Percentiles rank a stretch among this genome's conserved stretches.
These are phyloP conservation scores for Lapara coniferarum DNA, from an alignment of 2,888 invertebrate genomes.

Conservation along the genomic window DNA sequence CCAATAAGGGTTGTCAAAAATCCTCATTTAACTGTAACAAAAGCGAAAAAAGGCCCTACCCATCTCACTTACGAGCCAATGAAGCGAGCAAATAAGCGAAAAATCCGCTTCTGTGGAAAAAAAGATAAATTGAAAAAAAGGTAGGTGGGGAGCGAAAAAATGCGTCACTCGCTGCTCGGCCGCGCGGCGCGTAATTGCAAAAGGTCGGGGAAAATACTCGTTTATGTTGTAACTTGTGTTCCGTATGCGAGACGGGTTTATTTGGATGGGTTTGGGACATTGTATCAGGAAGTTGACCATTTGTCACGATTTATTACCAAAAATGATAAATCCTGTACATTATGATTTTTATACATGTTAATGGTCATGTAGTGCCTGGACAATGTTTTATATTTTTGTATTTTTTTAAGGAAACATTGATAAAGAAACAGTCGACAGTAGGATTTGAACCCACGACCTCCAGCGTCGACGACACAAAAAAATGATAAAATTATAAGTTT, in stretches of 20 bases:
- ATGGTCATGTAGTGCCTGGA: no score
- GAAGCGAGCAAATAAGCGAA: constrained; percentile 82
- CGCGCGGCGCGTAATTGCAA: constrained; percentile 69
- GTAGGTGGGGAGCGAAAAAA: constrained; percentile 55
- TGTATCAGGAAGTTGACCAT: neutral
- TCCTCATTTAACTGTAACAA: constrained; percentile 56
- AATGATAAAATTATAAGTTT: no score
- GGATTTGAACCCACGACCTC: no score
- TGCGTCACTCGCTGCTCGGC: constrained; percentile 70
- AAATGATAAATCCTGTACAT: no score
- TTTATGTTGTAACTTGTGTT: constrained; percentile 48
- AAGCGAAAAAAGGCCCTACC: constrained; percentile 60
- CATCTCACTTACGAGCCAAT: constrained; percentile 82
- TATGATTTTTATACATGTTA: no score
- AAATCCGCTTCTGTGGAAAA: constrained; percentile 79
- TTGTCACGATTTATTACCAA: no score
- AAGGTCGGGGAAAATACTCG: constrained; percentile 68
- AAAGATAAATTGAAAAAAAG: constrained; percentile 73
- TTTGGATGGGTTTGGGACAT: neutral
- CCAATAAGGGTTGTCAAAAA: constrained; percentile 56
- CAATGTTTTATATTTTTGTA: no score
- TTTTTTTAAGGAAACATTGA: no score
- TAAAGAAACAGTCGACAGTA: no score
- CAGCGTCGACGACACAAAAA: no score
- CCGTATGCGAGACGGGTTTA: constrained; percentile 40